Evolutionary conservation across 2,113 vertebrate genomes (phyloP).

Genomic region (Podarcis cretensis): DNA sequence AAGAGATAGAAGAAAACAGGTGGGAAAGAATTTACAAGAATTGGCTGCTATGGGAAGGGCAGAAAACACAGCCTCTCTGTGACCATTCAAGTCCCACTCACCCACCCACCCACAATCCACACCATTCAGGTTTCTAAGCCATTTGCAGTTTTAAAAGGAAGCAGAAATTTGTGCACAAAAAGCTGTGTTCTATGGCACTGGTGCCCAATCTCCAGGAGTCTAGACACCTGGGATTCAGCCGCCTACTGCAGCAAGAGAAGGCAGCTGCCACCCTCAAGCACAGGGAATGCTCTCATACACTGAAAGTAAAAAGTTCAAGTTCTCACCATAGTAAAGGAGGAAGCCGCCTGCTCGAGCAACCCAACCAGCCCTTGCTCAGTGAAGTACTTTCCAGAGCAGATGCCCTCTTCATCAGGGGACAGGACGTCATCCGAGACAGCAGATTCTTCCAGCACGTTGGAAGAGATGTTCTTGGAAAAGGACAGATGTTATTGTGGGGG

Average conservation of each 20-base stretch:
- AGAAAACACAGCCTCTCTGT: too few species aligned
- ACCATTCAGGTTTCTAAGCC: neutral
- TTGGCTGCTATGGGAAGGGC: neutral
- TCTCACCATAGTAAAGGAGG: conserved; percentile 89
- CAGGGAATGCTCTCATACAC: neutral
- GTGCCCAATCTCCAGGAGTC: neutral
- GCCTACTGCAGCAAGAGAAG: neutral
- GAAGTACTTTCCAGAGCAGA: conserved; percentile 92
- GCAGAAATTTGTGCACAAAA: neutral
- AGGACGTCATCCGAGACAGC: conserved; percentile 91
- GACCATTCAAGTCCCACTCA: neutral
- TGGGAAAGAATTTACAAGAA: neutral
- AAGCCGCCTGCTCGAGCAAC: conserved; percentile 88
- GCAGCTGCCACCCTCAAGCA: too few species aligned
- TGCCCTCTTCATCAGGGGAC: conserved; percentile 91
- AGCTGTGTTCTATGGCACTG: neutral
- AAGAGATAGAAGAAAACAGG: neutral
- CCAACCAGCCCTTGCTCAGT: conserved; percentile 90
- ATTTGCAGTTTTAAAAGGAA: neutral
- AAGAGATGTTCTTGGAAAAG: conserved; percentile 84
- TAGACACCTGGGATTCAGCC: neutral
- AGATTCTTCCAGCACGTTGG: conserved; percentile 90
- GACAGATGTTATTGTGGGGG: neutral
- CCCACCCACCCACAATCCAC: neutral
- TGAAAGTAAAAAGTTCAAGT: neutral